Percentiles rank a stretch among this genome's conserved stretches.
phyloP scores from a whole-genome alignment of 2,888 invertebrate genomes.

The Oxytorus armatus region DNA sequence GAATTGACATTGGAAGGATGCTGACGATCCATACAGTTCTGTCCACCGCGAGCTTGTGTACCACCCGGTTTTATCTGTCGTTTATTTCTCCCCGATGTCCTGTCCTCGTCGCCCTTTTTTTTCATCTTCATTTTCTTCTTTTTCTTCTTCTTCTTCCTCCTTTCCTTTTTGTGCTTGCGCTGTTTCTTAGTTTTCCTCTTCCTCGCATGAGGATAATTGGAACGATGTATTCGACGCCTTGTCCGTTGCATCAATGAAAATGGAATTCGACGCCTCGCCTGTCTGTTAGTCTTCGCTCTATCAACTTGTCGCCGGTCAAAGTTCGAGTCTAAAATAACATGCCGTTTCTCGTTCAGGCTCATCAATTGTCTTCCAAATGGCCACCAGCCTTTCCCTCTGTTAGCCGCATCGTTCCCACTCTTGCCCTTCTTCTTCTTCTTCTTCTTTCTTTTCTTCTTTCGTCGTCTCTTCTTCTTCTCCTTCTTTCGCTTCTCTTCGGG shows the following conservation, averaged over 20 bases:
- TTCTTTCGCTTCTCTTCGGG: conserved; percentile 50
- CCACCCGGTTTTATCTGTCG: conserved; percentile 69
- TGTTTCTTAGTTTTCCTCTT: conserved; percentile 48
- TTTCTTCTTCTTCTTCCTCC: conserved; percentile 55
- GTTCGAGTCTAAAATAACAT: conserved; percentile 39
- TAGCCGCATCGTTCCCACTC: neutral
- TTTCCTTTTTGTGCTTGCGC: conserved; percentile 60
- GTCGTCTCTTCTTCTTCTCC: conserved; percentile 20
- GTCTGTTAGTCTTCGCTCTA: conserved; percentile 5
- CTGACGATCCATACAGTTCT: conserved; percentile 84
- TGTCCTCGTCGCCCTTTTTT: conserved; percentile 1
- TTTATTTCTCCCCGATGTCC: conserved; percentile 59
- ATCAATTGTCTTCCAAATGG: conserved; percentile 65
- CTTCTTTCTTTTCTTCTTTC: conserved; percentile 31
- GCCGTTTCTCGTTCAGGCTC: conserved; percentile 40
- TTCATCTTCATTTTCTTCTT: conserved; percentile 53
- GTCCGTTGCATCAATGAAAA: conserved; percentile 41
- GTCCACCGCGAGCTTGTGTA: conserved; percentile 84
- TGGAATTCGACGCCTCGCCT: conserved; percentile 1
- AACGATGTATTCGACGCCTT: conserved; percentile 52
- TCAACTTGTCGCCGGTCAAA: conserved; percentile 24
- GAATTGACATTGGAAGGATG: conserved; percentile 82
- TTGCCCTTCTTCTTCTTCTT: conserved; percentile 53
- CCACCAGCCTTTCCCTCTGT: conserved; percentile 60
- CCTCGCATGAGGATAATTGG: conserved; percentile 28